Evolutionary conservation across 2,113 vertebrate species (phyloP).

Genomic region (Alaudala cheleensis): DNA sequence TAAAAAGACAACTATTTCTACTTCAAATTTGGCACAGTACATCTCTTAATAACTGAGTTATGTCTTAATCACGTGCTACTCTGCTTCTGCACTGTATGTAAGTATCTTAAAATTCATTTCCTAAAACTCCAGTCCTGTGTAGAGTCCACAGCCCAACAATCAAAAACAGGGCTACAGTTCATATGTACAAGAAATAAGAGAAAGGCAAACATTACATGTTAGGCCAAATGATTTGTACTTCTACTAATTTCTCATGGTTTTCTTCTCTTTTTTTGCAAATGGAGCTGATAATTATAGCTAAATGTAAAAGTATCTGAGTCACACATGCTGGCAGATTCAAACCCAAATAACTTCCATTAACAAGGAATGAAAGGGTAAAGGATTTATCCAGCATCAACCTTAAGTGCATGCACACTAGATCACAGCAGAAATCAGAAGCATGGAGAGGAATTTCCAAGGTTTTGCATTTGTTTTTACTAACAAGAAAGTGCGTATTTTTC

Average conservation of each 20-base stretch:
- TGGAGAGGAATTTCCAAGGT: accelerated
- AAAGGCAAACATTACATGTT: neutral
- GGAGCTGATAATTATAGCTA: neutral
- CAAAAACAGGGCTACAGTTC: neutral
- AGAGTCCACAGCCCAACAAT: neutral
- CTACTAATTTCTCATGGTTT: accelerated
- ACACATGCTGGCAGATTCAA: neutral
- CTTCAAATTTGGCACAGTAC: neutral
- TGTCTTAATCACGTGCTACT: neutral
- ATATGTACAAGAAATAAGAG: neutral
- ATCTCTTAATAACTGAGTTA: neutral
- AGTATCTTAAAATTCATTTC: neutral
- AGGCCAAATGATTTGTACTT: neutral
- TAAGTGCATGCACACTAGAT: neutral
- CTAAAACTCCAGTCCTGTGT: neutral
- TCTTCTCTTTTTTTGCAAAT: neutral
- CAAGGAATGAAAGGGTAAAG: neutral
- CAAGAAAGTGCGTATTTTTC: accelerated
- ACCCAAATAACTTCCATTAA: neutral
- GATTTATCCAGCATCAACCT: neutral
- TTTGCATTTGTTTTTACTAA: neutral
- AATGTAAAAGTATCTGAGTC: accelerated
- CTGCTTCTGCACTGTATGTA: too few relatives aligned
- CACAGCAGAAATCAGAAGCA: neutral
- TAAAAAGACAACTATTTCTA: neutral